Base-by-base conservation (phyloP, 2,797 vertebrate species). In the Gymnoscopelus braueri region DNA sequence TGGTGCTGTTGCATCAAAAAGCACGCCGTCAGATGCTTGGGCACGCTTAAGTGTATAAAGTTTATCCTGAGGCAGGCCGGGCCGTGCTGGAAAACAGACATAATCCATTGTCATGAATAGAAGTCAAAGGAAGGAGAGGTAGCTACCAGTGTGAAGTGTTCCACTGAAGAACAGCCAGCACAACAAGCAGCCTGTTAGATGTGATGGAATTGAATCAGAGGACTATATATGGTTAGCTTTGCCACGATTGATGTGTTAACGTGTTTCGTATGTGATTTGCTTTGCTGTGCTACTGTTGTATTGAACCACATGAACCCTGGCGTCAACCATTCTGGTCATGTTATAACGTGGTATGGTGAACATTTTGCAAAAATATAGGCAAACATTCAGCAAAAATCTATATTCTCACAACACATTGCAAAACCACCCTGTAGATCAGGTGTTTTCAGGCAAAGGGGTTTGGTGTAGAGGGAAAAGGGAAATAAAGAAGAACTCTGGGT, bases 1-100 rank as follows among this genome's bases (percentile, higher is more conserved):
- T 56, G 78, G 80, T 78, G 78, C 74, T 56, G 80, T 83, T 81
- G 88, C 88, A 87, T 91, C 89, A 89, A 92, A 19, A 92, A 90
- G 69, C 69, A 77, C 79, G 72, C 80, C 80, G 87, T 86, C 65
- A 79, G 82, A 50, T 53, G 70, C 80, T 86, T 72, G 79, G 75
- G 70, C 81, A 80, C 23, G 71, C 83, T 86, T 84, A 87, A 89
- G 74, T 87, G 82, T 90, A 84, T 84, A 86, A 90, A 90, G 85
- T 78, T 58, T 84, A 84, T 82, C 90, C 88, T 74, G 50, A 70
- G 77, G 87, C 82, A 74, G 69, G 60, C 72, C 63, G 60, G 67
- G 69, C 39, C 6, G 8, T 1, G 8, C 39, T 78, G 72, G 68
- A 67, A 84, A 89, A 90, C 70, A 87, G 77, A 83, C 86, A 77